These are phyloP conservation scores for Nomada fucata DNA, from an alignment of 2,888 invertebrate species.

Conservation along the genomic window DNA sequence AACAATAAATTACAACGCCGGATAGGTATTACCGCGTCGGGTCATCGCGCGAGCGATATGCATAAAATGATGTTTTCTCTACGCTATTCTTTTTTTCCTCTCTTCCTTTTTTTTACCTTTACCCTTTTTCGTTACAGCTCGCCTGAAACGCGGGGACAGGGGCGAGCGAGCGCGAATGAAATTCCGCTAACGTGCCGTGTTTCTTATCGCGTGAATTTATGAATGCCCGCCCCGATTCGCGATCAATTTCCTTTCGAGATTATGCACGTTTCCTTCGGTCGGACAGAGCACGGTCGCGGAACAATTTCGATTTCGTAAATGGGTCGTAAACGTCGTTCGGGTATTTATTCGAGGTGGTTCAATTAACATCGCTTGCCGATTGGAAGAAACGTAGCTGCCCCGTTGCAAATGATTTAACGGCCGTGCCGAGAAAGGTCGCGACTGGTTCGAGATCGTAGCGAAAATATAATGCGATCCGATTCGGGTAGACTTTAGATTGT, in stretches of 20 bases:
- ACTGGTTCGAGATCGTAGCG: too few relatives aligned
- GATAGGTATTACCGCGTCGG: not conserved
- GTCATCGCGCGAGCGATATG: slow-evolving; percentile 18
- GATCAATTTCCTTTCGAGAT: slow-evolving; percentile 26
- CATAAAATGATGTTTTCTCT: not conserved
- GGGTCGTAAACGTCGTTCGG: slow-evolving; percentile 18
- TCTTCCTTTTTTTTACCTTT: not conserved
- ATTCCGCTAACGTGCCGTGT: slow-evolving; percentile 31
- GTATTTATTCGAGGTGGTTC: slow-evolving; percentile 2
- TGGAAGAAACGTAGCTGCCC: too few relatives aligned
- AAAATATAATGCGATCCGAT: not conserved
- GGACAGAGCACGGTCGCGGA: not conserved
- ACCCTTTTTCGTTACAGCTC: not conserved
- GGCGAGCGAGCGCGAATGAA: slow-evolving; percentile 5
- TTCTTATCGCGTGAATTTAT: slow-evolving; percentile 26
- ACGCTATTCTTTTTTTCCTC: not conserved
- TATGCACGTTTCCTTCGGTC: slow-evolving; percentile 17
- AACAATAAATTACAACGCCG: slow-evolving; percentile 18
- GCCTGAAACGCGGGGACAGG: not conserved
- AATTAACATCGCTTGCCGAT: slow-evolving; percentile 12
- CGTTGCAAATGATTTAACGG: not conserved
- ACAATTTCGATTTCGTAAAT: slow-evolving; percentile 17
- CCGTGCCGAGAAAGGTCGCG: not conserved
- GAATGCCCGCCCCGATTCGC: slow-evolving; percentile 5
- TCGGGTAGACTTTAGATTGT: not conserved